These are phyloP conservation scores for Haemorhous mexicanus DNA, from an alignment of 2,113 vertebrate species.

Conservation along the genomic window DNA sequence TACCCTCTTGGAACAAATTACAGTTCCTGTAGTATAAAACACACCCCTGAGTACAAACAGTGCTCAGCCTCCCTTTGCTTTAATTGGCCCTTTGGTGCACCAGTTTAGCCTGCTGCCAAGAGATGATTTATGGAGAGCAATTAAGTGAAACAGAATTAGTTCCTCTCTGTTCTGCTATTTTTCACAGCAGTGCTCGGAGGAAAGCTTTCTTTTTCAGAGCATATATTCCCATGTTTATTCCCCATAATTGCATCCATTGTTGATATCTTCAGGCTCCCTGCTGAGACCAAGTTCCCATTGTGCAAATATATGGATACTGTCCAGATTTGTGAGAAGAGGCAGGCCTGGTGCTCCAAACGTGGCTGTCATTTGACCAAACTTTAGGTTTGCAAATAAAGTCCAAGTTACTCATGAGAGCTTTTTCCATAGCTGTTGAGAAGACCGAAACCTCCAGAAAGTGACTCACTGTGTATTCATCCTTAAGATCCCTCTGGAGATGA, in stretches of 20 bases:
- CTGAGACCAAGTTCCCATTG: neutral
- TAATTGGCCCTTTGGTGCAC: neutral
- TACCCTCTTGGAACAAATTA: neutral
- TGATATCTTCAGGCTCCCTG: neutral
- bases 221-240: neutral
- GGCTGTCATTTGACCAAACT: accelerated
- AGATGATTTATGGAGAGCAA: conserved; percentile 22
- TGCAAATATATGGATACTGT: neutral
- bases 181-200: neutral
- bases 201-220: conserved; percentile 7
- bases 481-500: neutral
- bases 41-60: neutral
- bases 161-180: conserved; percentile 35
- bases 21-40: neutral
- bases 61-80: neutral
- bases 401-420: neutral
- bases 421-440: neutral
- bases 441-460: neutral
- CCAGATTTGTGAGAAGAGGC: neutral
- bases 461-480: neutral
- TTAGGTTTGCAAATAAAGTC: neutral
- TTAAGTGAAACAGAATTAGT: conserved; percentile 16
- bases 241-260: neutral
- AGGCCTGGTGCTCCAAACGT: neutral
- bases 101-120: neutral